A percentile compares a stretch with the other conserved stretches of the same genome.
phyloP scores from a whole-genome alignment of 2,888 invertebrate genomes.

The Panopea generosa region DNA sequence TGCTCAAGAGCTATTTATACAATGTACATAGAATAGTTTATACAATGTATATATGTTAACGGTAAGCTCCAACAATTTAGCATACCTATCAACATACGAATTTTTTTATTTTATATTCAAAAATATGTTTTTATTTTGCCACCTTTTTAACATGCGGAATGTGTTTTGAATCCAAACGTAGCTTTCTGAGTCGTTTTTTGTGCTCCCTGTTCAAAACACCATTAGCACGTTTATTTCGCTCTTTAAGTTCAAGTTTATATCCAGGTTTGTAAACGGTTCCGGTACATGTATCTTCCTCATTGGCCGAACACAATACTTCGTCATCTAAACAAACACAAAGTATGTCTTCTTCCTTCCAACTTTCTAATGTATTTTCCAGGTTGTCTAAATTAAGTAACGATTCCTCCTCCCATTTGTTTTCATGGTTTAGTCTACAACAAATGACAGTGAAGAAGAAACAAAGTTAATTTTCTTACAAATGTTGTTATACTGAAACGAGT shows the following conservation, averaged over 20 bases:
- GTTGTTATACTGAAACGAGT: too few species aligned
- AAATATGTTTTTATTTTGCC: too few species aligned
- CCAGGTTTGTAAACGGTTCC: background rate
- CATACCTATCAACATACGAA: too few species aligned
- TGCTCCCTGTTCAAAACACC: background rate
- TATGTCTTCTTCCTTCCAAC: background rate
- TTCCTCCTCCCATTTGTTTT: background rate
- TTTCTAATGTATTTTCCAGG: background rate
- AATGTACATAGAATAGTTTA: too few species aligned
- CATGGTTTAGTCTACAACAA: background rate
- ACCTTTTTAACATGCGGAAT: too few species aligned
- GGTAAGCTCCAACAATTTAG: too few species aligned
- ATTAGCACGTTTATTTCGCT: background rate
- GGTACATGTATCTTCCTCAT: slow-evolving; percentile 1
- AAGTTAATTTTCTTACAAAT: too few species aligned
- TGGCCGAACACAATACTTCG: background rate
- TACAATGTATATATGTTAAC: too few species aligned
- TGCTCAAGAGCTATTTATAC: too few species aligned
- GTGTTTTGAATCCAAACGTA: too few species aligned
- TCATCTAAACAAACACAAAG: background rate
- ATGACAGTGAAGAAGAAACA: too few species aligned
- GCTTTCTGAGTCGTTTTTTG: background rate
- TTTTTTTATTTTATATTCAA: too few species aligned
- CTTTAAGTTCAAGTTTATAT: background rate
- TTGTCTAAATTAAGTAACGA: background rate